Base-by-base conservation (phyloP, 1,140 invertebrate species). In the Calliopsis andreniformis region DNA sequence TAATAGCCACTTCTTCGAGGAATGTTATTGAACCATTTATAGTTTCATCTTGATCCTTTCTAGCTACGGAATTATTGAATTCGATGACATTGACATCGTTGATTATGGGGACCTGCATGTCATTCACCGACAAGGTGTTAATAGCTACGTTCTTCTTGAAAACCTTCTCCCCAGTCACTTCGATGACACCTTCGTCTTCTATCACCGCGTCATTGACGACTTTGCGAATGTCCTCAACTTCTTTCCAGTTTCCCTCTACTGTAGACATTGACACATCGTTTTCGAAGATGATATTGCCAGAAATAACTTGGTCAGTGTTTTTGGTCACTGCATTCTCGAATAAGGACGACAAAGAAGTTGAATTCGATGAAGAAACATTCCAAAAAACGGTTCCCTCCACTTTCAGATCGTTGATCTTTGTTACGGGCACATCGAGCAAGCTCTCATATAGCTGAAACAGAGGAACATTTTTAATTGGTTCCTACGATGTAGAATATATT, bases 271-370 rank as follows among this genome's bases (percentile, higher is more conserved):
- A 70, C 43, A 76, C 68, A 28, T 73, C 32, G 7, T 79, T 43
- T 10, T 47, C 28, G 30, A 86, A 87, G 5, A 18, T 55, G 5
- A 82, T 63, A 0, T 64, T 30, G 14, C 80, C 83, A 8, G 14
- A 14, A 32, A 91, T 81, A 25, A 66, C 16, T 72, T 89, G 88
- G 62, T 88, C 32, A 0, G 10, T 71, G 35, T 70, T 51, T 45
- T 80, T 87, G 3, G 84, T 89, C 12, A 90, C 63, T 3, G 87
- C 86, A 8, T 88, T 85, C 18, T 80, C 30, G 7, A 85, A 63
- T 18, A 89, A 28, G 8, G 76, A 58, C 8, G 75, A 64, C 0
- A 87, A 30, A 0, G 78, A 86, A 2, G 55, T 4, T 3, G 45
- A 18, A 16, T 20, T 53, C 3, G 1, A 8, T 2, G 56, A 80